Evolutionary conservation across 2,888 invertebrate species (phyloP), one percentile per base, ranked within the genome.

Genomic region (Pollenia angustigena): DNA sequence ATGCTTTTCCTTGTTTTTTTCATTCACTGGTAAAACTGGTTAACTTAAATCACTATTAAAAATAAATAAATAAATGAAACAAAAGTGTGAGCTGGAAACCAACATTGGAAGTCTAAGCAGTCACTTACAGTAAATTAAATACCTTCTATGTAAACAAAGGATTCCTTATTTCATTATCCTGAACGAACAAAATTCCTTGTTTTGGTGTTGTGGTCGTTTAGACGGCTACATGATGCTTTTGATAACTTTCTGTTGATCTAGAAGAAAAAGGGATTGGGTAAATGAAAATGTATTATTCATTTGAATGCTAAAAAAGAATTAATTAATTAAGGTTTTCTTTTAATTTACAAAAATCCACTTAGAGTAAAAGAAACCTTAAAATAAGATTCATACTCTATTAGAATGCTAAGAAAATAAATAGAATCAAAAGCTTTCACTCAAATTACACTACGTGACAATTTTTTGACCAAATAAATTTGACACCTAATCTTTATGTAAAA

Each of bases 31-130:
- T 74, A n/a, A 48, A 14, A 54, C 16, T 32, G 32, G 52, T 44
- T 1, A 52, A 60, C 18, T 68, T 0, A 71, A 75, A 82, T 54
- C 68, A 75, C 60, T 75, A 40, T 72, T 56, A 64, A 71, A 32
- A 80, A 72, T 48, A 54, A 72, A 72, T 48, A 54, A 72, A 54
- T 81, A 40, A 52, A 50, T 50, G 64, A n/a, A 56, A 44, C 18
- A 0, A 12, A 44, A 64, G 54, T 54, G 40, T 18, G 64, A 64
- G 54, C 4, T 12, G 14, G 42, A 52, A 32, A 71, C 62, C 23
- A 10, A 7, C 32, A 32, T 54, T 44, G 3, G 10, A 8, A 42
- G 74, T n/a, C 10, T 52, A 18, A 64, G 16, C 23, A 40, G 42
- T 40, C 16, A 81, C 54, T 64, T 48, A 32, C n/a, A 48, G 7